These are phyloP conservation scores for Nymphalis c-album DNA, from an alignment of 2,888 invertebrate species.

Conservation along the genomic window DNA sequence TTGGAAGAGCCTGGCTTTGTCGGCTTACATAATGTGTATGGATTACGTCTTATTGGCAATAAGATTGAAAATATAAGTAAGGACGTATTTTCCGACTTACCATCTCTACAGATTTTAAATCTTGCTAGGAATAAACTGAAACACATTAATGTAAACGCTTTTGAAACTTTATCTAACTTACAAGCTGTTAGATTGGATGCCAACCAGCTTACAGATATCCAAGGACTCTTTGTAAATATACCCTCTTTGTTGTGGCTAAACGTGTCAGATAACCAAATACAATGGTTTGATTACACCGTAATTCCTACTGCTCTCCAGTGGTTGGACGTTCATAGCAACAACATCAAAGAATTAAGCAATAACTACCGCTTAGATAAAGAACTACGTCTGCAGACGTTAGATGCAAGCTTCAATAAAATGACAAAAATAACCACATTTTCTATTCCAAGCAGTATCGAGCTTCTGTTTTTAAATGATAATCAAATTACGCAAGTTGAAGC, in stretches of 20 bases:
- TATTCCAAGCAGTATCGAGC: slow-evolving; percentile 91
- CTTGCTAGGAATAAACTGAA: slow-evolving; percentile 92
- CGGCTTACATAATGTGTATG: slow-evolving; percentile 92
- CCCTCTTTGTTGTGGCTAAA: slow-evolving; percentile 93
- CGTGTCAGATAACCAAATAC: slow-evolving; percentile 93
- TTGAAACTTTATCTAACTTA: slow-evolving; percentile 88
- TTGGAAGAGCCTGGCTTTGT: slow-evolving; percentile 91
- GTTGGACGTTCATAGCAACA: slow-evolving; percentile 94
- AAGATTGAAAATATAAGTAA: slow-evolving; percentile 90
- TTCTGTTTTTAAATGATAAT: slow-evolving; percentile 94
- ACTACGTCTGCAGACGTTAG: slow-evolving; percentile 89
- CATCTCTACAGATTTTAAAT: slow-evolving; percentile 92
- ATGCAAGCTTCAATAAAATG: slow-evolving; percentile 95
- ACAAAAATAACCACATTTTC: slow-evolving; percentile 87
- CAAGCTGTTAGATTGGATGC: slow-evolving; percentile 94
- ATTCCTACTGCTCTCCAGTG: slow-evolving; percentile 91
- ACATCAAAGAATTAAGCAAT: slow-evolving; percentile 89
- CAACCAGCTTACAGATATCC: slow-evolving; percentile 90
- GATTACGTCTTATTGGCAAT: slow-evolving; percentile 94
- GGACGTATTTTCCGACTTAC: slow-evolving; percentile 89
- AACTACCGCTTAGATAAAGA: slow-evolving; percentile 86
- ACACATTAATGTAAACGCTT: slow-evolving; percentile 89
- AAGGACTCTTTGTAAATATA: slow-evolving; percentile 91
- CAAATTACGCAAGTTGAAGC: slow-evolving; percentile 91
- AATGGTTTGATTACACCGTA: slow-evolving; percentile 93